Percentiles rank a stretch among this genome's conserved stretches.
These are phyloP conservation scores for Rhagoletis zephyria DNA, from an alignment of 1,140 invertebrate species.

Conservation along the genomic window DNA sequence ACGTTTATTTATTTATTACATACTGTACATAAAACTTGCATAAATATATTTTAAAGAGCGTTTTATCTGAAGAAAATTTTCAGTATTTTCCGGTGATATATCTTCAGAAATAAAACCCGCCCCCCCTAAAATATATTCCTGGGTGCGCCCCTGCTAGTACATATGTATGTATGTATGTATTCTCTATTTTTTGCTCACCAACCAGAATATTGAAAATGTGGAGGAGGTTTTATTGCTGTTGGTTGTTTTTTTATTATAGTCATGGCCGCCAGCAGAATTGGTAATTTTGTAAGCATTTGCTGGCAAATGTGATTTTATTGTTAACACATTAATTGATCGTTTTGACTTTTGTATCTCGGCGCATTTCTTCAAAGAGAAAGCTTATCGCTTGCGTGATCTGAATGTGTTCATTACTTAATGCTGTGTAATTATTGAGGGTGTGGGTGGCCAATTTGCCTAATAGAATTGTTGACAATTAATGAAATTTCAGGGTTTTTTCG, in stretches of 20 bases:
- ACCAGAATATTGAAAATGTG: background rate
- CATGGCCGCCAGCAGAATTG: background rate
- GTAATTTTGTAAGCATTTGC: background rate
- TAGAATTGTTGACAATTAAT: background rate
- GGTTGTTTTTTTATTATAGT: background rate
- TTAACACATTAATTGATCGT: constrained; percentile 61
- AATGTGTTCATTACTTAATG: background rate
- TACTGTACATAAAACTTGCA: no score
- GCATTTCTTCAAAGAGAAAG: constrained; percentile 18
- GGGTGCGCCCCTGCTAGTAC: no score
- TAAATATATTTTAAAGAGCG: no score
- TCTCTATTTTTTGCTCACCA: background rate
- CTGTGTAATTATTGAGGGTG: background rate
- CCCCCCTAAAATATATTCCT: no score
- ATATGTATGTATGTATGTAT: background rate
- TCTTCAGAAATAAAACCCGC: no score
- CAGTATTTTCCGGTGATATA: no score
- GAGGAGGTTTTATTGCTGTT: constrained; percentile 12
- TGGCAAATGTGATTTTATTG: constrained; percentile 67
- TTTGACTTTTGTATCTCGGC: constrained; percentile 61
- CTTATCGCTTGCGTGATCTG: constrained; percentile 57
- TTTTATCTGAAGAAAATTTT: no score
- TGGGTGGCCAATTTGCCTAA: background rate
- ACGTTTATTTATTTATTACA: no score
- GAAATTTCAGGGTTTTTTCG: background rate